Conservation (phyloP, 2,113 vertebrate genomes). For the Tyrannus savana region DNA sequence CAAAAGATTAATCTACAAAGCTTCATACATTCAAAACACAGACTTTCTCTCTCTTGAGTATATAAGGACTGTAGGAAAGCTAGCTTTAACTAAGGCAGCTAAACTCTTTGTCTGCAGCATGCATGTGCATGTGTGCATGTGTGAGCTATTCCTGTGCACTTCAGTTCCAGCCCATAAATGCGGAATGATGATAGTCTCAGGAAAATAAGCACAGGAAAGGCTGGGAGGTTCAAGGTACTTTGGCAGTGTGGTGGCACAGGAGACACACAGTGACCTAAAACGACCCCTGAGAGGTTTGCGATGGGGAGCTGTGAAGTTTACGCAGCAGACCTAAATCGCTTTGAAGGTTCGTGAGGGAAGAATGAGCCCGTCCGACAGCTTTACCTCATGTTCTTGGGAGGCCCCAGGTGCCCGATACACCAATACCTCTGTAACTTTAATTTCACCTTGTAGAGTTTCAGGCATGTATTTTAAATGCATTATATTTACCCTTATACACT, state of each 20-base stretch:
- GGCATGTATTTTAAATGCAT: background rate
- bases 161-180: background rate
- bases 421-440: background rate
- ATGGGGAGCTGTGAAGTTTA: background rate
- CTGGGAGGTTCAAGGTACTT: background rate
- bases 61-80: background rate
- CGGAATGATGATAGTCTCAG: accelerated
- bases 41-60: background rate
- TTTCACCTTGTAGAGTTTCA: slow-evolving; percentile 27
- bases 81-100: background rate
- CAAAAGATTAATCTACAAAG: background rate
- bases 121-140: background rate
- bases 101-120: background rate
- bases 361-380: background rate
- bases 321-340: accelerated
- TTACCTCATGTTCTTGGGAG: background rate
- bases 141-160: background rate
- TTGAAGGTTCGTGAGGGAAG: background rate
- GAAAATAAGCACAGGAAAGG: background rate
- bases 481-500: background rate
- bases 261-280: background rate
- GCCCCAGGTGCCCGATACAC: background rate
- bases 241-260: background rate
- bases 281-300: background rate
- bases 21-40: background rate